These are phyloP conservation scores for Metacarcinus magister DNA, from an alignment of 2,888 invertebrate genomes.

Conservation along the genomic window DNA sequence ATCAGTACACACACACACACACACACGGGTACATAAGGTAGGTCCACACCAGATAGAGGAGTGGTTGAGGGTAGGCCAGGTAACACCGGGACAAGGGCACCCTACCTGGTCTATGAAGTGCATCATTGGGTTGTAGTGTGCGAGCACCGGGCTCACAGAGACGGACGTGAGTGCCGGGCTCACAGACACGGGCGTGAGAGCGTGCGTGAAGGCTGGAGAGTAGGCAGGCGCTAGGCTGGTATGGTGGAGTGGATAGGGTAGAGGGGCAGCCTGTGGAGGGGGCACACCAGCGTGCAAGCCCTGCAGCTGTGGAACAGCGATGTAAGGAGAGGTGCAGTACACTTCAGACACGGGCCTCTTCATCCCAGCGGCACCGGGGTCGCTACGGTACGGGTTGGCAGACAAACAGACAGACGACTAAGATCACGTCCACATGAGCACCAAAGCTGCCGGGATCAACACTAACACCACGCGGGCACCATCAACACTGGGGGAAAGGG, in stretches of 20 bases:
- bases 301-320: slow-evolving; percentile 76
- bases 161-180: slow-evolving; percentile 70
- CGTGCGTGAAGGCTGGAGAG: slow-evolving; percentile 72
- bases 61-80: not conserved
- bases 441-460: slow-evolving; percentile 68
- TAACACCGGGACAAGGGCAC: slow-evolving; percentile 48
- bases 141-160: slow-evolving; percentile 70
- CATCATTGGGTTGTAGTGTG: slow-evolving; percentile 77
- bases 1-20: not conserved
- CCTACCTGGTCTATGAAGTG: slow-evolving; percentile 80
- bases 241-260: slow-evolving; percentile 72
- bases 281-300: slow-evolving; percentile 65
- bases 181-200: slow-evolving; percentile 74
- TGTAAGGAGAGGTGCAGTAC: slow-evolving; percentile 76
- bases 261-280: slow-evolving; percentile 63
- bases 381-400: slow-evolving; percentile 52
- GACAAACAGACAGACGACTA: slow-evolving; percentile 39
- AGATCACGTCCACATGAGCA: slow-evolving; percentile 73
- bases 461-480: slow-evolving; percentile 64
- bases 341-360: slow-evolving; percentile 79
- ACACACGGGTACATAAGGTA: not conserved
- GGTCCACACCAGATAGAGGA: not conserved
- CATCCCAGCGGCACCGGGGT: slow-evolving; percentile 76
- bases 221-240: slow-evolving; percentile 71
- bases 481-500: slow-evolving; percentile 41